These are phyloP conservation scores for Falco berigora DNA, from an alignment of 2,797 vertebrate genomes.

Conservation along the genomic window DNA sequence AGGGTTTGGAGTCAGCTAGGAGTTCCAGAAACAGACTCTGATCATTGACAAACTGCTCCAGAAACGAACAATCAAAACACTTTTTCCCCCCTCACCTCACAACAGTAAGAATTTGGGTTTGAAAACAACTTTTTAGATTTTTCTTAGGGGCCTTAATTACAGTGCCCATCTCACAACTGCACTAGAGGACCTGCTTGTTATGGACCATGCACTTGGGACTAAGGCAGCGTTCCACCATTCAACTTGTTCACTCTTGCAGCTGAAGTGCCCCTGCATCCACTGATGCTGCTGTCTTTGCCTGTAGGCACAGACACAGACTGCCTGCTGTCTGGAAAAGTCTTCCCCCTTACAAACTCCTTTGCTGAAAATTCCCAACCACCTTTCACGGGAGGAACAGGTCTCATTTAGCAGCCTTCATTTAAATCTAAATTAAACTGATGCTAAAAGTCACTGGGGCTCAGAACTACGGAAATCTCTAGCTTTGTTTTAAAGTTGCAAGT, in stretches of 20 bases:
- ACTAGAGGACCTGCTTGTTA: neutral
- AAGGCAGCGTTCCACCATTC: neutral
- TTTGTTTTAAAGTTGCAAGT: constrained; percentile 22
- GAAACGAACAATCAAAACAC: neutral
- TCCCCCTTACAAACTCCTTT: neutral
- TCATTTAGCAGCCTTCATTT: constrained; percentile 52
- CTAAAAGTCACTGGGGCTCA: constrained; percentile 18
- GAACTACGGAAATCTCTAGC: neutral
- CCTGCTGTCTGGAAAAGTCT: constrained; percentile 25
- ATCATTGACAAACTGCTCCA: neutral
- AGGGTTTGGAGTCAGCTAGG: neutral
- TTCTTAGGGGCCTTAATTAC: neutral
- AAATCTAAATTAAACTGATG: constrained; percentile 46
- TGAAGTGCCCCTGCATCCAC: neutral
- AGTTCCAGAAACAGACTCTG: neutral
- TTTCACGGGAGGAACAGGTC: neutral
- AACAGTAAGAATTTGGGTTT: neutral
- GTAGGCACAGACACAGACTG: constrained; percentile 48
- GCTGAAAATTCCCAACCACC: constrained; percentile 38
- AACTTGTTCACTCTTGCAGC: neutral
- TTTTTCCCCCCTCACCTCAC: neutral
- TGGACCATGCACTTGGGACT: neutral
- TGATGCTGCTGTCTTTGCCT: neutral
- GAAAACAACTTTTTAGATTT: neutral
- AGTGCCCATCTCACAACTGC: neutral